These are phyloP conservation scores for Platyrinchus mystaceus DNA, from an alignment of 2,797 vertebrate genomes.

Conservation along the genomic window DNA sequence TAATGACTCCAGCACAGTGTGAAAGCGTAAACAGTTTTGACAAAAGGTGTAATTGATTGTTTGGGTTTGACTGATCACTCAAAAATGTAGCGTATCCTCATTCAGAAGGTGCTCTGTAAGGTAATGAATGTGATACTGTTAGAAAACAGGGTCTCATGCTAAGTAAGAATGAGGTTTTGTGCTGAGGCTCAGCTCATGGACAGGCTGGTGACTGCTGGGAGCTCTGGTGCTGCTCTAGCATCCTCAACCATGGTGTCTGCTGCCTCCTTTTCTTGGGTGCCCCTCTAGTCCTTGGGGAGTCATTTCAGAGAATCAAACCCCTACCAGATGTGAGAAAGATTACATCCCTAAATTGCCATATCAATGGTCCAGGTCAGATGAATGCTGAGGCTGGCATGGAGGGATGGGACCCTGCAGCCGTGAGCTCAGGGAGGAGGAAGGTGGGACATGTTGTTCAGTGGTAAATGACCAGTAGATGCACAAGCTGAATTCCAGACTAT, in stretches of 20 bases:
- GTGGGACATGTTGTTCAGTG: neutral
- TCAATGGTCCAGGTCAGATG: neutral
- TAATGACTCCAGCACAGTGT: constrained; percentile 77
- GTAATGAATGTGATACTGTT: constrained; percentile 53
- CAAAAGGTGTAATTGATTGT: constrained; percentile 76
- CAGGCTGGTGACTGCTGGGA: neutral
- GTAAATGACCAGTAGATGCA: neutral
- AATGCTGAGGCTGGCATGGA: neutral
- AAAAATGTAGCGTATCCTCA: constrained; percentile 69
- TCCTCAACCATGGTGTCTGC: neutral
- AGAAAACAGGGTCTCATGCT: neutral
- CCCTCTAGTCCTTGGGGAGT: neutral
- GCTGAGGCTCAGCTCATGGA: neutral
- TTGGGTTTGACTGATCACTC: constrained; percentile 73
- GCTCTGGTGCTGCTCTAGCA: neutral
- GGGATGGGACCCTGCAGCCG: neutral
- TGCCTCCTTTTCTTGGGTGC: neutral
- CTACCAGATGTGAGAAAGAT: neutral
- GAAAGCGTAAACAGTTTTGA: constrained; percentile 81
- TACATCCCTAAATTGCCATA: neutral
- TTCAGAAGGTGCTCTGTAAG: constrained; percentile 54
- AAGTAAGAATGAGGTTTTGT: fast-evolving
- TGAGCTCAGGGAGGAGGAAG: neutral
- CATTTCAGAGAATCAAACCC: neutral
- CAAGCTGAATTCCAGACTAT: neutral